phyloP scores from a whole-genome alignment of 2,797 vertebrate genomes.

The Hemitrygon akajei region DNA sequence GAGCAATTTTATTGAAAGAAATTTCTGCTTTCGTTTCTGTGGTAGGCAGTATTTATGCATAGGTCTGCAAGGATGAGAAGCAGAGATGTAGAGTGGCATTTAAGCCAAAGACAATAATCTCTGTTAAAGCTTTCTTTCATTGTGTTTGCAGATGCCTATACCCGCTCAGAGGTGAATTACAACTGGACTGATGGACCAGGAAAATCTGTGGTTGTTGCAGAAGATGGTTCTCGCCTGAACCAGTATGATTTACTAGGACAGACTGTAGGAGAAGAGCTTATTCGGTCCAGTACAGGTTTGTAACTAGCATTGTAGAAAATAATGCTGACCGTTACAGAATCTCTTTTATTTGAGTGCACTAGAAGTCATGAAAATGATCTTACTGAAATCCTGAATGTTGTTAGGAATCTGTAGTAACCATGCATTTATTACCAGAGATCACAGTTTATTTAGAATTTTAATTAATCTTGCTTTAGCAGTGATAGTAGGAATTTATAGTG shows the following conservation, averaged over 20 bases:
- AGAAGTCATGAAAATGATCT: not conserved
- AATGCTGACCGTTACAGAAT: not conserved
- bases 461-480: too few relatives aligned
- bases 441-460: not conserved
- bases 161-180: slow-evolving; percentile 85
- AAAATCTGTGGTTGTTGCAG: slow-evolving; percentile 82
- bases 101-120: not conserved
- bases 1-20: not conserved
- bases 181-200: slow-evolving; percentile 84
- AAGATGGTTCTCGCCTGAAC: slow-evolving; percentile 83
- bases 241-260: slow-evolving; percentile 88
- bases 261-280: slow-evolving; percentile 81
- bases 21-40: not conserved
- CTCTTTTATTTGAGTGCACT: not conserved
- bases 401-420: not conserved
- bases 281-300: slow-evolving; percentile 90
- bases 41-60: not conserved
- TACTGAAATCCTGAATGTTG: not conserved
- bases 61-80: not conserved
- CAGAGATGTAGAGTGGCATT: not conserved
- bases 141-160: slow-evolving; percentile 76
- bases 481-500: not conserved
- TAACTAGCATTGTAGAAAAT: slow-evolving; percentile 40
- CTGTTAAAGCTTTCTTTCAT: not conserved
- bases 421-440: too few relatives aligned